Conservation (phyloP, 2,797 vertebrate species). For the Cynodonichthys magdalenae region DNA sequence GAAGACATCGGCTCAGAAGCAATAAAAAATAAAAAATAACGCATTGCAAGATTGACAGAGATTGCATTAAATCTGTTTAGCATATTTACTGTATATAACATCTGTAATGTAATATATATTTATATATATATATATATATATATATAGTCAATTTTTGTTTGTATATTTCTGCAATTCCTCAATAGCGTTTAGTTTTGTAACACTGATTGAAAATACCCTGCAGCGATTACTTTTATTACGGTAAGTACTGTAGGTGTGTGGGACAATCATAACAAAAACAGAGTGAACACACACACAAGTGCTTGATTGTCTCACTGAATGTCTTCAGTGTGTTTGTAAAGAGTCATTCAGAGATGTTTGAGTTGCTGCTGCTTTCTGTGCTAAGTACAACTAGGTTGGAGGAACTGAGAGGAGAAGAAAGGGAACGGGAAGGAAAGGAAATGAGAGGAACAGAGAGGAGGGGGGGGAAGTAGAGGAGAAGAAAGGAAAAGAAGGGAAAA, state of each 20-base stretch:
- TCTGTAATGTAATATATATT: constrained; percentile 76
- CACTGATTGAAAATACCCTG: constrained; percentile 84
- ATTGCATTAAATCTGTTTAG: constrained; percentile 82
- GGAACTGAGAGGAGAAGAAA: constrained; percentile 8
- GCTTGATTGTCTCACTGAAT: constrained; percentile 84
- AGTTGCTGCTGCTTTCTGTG: constrained; percentile 53
- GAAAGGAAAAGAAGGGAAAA: constrained; percentile 8
- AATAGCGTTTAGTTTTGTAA: constrained; percentile 78
- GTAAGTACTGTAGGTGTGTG: constrained; percentile 63
- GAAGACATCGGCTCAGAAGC: constrained; percentile 72
- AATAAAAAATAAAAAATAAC: constrained; percentile 57
- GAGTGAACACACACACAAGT: constrained; percentile 80
- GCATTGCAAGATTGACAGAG: constrained; percentile 76
- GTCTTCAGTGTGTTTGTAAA: constrained; percentile 76
- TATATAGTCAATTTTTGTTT: constrained; percentile 55
- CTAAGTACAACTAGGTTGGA: constrained; percentile 30
- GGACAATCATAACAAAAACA: constrained; percentile 81
- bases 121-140: constrained; percentile 18
- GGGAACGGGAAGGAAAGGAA: constrained; percentile 5
- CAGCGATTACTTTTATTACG: constrained; percentile 82
- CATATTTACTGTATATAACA: constrained; percentile 86
- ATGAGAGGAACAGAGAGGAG: constrained; percentile 9
- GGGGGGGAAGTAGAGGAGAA: constrained; percentile 13
- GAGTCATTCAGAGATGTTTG: constrained; percentile 55
- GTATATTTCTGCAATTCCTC: constrained; percentile 74